A percentile compares a stretch with the other conserved stretches of the same genome.
Evolutionary conservation across 1,140 invertebrate species (phyloP).

Genomic region (Tetramorium alpestre): DNA sequence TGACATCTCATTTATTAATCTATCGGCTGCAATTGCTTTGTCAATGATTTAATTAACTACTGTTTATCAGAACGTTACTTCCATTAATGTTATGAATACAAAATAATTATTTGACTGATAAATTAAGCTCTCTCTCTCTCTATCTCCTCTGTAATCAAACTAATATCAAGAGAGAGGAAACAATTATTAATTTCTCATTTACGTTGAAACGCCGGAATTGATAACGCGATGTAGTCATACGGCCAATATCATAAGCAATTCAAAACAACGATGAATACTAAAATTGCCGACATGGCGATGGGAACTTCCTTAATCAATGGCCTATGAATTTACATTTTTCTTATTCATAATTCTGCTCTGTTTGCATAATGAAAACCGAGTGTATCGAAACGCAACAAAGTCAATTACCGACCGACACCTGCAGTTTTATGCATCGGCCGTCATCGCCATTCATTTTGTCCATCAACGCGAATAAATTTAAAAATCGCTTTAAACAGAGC

Average conservation of each 20-base stretch:
- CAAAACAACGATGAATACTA: constrained; percentile 32
- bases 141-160: background rate
- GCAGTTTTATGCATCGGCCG: constrained; percentile 30
- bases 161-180: background rate
- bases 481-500: constrained; percentile 60
- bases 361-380: constrained; percentile 12
- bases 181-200: constrained; percentile 40
- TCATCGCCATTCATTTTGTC: constrained; percentile 25
- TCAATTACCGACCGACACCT: constrained; percentile 39
- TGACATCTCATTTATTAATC: background rate
- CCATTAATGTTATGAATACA: constrained; percentile 17
- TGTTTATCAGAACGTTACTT: background rate
- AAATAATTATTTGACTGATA: constrained; percentile 24
- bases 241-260: constrained; percentile 41
- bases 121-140: background rate
- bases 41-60: constrained; percentile 8
- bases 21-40: background rate
- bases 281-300: background rate
- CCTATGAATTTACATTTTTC: constrained; percentile 46
- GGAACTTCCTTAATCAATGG: constrained; percentile 35
- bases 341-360: constrained; percentile 23
- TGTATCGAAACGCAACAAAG: constrained; percentile 19
- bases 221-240: constrained; percentile 23
- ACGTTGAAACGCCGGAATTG: constrained; percentile 31
- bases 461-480: constrained; percentile 24